Evolutionary conservation across 1,140 invertebrate genomes (phyloP).

Genomic region (Metopolophium dirhodum): DNA sequence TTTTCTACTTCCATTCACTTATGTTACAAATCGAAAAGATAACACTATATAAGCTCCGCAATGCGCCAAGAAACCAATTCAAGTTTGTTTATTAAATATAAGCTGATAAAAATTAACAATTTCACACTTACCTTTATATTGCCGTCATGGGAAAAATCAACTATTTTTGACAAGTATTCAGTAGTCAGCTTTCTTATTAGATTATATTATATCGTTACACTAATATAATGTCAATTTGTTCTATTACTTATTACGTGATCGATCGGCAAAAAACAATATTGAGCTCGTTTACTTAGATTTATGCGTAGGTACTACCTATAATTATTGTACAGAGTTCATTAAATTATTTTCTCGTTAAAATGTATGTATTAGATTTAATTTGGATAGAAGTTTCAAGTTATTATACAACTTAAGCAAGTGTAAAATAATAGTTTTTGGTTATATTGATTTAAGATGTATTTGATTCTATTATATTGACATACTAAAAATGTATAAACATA

Average conservation of each 20-base stretch:
- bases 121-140: neutral
- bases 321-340: neutral
- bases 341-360: neutral
- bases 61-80: neutral
- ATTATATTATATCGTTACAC: neutral
- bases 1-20: neutral
- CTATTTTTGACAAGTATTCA: neutral
- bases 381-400: neutral
- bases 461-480: neutral
- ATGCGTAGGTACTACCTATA: neutral
- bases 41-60: neutral
- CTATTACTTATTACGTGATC: neutral
- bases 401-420: neutral
- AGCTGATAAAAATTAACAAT: neutral
- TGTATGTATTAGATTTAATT: neutral
- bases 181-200: too few species aligned
- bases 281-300: neutral
- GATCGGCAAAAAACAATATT: neutral
- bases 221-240: too few species aligned
- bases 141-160: neutral
- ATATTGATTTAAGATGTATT: neutral
- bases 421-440: too few species aligned
- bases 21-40: neutral
- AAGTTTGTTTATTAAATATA: neutral
- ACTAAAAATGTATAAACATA: neutral